Conservation (phyloP, 1,140 invertebrate genomes). For the Drosophila pruinosa region DNA sequence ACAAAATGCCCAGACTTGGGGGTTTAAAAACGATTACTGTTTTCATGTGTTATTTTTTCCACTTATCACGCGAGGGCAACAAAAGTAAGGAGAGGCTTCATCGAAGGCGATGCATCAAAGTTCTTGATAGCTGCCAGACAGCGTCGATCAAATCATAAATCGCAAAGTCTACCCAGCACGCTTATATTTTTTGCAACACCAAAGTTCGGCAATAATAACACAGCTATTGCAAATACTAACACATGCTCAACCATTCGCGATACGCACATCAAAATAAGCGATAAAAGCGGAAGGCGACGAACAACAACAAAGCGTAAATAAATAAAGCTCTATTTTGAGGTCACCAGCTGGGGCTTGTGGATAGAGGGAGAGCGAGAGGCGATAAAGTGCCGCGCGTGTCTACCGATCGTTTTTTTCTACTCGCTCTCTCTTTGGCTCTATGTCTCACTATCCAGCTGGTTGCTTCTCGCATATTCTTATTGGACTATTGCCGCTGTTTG, state of each 20-base stretch:
- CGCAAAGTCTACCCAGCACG: neutral
- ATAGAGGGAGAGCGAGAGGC: neutral
- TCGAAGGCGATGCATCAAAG: conserved; percentile 20
- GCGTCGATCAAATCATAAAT: conserved; percentile 9
- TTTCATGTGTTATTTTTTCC: neutral
- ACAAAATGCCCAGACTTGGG: neutral
- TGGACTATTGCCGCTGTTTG: conserved; percentile 8
- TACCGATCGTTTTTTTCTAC: neutral
- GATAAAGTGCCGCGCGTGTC: conserved; percentile 23
- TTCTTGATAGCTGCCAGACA: conserved; percentile 20
- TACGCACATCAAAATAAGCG: conserved; percentile 9
- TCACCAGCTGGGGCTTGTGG: conserved; percentile 11
- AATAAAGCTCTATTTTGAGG: conserved; percentile 39
- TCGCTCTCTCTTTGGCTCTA: neutral
- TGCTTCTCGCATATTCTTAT: conserved; percentile 41
- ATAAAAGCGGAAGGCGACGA: conserved; percentile 24
- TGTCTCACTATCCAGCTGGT: conserved; percentile 11
- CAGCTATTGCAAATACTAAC: conserved; percentile 8
- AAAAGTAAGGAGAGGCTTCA: neutral
- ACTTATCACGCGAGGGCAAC: conserved; percentile 14
- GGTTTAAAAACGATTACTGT: neutral
- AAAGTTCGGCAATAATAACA: neutral
- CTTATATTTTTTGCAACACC: conserved; percentile 1
- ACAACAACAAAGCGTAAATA: conserved; percentile 35
- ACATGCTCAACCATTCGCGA: neutral